These are phyloP conservation scores for Charina bottae DNA, from an alignment of 2,113 vertebrate genomes.

Conservation along the genomic window DNA sequence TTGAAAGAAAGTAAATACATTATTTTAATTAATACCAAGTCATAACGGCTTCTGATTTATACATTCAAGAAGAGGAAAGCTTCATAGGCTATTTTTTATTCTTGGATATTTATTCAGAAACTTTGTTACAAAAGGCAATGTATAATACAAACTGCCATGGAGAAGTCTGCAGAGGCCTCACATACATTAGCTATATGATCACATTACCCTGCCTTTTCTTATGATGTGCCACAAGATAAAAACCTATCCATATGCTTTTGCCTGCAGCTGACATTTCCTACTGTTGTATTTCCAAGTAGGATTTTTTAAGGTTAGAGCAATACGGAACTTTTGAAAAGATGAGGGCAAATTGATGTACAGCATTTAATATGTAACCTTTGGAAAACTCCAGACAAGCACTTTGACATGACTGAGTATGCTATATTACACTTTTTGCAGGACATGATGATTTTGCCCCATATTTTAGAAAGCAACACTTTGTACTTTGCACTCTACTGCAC, in stretches of 20 bases:
- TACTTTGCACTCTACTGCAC: not conserved
- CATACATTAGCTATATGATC: conserved; percentile 69
- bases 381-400: not conserved
- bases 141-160: conserved; percentile 72
- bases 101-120: conserved; percentile 71
- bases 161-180: conserved; percentile 65
- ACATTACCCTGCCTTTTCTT: conserved; percentile 69
- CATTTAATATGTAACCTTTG: conserved; percentile 5
- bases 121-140: conserved; percentile 40
- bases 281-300: conserved; percentile 70
- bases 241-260: conserved; percentile 63
- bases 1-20: conserved; percentile 82
- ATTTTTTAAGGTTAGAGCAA: conserved; percentile 68
- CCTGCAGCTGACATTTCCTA: conserved; percentile 70
- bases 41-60: conserved; percentile 75
- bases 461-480: no score
- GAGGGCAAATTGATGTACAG: conserved; percentile 38
- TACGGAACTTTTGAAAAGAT: conserved; percentile 68
- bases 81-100: conserved; percentile 72
- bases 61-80: conserved; percentile 78
- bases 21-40: conserved; percentile 84
- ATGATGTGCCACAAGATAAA: conserved; percentile 65
- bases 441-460: no score
- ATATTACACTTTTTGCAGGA: not conserved
- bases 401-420: not conserved